A percentile compares a stretch with the other conserved stretches of the same genome.
phyloP scores from a whole-genome alignment of 2,888 invertebrate genomes.

The Scaptomyza flava region DNA sequence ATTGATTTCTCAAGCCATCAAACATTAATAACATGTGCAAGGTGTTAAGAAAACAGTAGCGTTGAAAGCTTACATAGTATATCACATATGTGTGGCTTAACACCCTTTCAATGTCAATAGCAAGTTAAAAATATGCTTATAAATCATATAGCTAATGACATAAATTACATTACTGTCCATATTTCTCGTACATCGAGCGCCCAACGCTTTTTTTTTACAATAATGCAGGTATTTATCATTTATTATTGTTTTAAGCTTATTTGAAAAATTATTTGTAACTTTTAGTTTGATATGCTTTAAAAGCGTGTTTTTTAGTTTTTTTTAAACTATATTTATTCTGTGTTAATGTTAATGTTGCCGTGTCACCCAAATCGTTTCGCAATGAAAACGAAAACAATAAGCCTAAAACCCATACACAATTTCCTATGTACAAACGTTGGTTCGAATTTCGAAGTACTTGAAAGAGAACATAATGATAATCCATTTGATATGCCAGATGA shows the following conservation, averaged over 20 bases:
- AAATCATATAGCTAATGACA: constrained; percentile 32
- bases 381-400: constrained; percentile 53
- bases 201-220: too few species aligned
- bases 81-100: constrained; percentile 18
- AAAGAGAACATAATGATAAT: constrained; percentile 53
- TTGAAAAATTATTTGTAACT: too few species aligned
- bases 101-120: constrained; percentile 41
- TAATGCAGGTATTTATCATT: too few species aligned
- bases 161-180: constrained; percentile 35
- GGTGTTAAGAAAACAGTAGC: neutral
- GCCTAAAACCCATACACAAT: constrained; percentile 18
- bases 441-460: constrained; percentile 1
- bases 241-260: too few species aligned
- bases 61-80: neutral
- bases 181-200: too few species aligned
- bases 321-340: too few species aligned
- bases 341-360: constrained; percentile 36
- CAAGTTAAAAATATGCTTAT: constrained; percentile 32
- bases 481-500: constrained; percentile 69
- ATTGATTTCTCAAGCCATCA: neutral
- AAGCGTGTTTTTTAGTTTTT: too few species aligned
- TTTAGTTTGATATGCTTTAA: too few species aligned
- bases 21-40: neutral
- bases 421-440: too few species aligned
- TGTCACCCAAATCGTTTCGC: constrained; percentile 38